Evolutionary conservation across 2,113 vertebrate genomes (phyloP), one percentile per base, ranked within the genome.

Genomic region (Anarrhichthys ocellatus): DNA sequence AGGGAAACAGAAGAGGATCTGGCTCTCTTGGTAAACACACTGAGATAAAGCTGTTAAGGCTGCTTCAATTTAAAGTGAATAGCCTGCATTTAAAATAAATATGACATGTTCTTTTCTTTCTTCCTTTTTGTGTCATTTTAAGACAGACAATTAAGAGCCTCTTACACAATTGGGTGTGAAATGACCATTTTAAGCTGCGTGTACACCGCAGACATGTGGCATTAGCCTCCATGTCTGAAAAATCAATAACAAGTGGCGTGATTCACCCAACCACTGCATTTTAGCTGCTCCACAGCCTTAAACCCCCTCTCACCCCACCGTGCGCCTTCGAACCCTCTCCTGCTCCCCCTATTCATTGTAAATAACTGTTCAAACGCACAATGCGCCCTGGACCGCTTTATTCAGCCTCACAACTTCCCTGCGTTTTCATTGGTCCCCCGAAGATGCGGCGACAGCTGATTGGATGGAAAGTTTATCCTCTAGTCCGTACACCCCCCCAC

Each of bases 401-500:
- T 93, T 91, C 87, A 82, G 91, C 76, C 87, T 59, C 90, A 78
- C 84, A 91, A 89, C 83, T 92, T 94, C 85, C 79, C 81, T 58
- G 84, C 73, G 6, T 63, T 86, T 40, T 81, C 52, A 96, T 95
- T 95, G 95, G 95, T 78, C 81, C 74, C 48, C 20, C 27, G 75
- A 79, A 80, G 93, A 95, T 95, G 94, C 93, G 86, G 69, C 42
- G 6, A 29, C 34, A 48, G 72, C 81, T 80, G 92, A 96, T 96
- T 96, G 95, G 95, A 86, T 34, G 54, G 54, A 86, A 95, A 95
- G 94, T 95, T 94, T 93, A 59, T 81, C 82, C 68, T 92, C 83
- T 17, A 75, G 56, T 68, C 81, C 59, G 32, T 64, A 86, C 78
- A 63, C 84, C 87, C 90, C n/a, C n/a, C n/a, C n/a, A n/a, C n/a